A percentile compares a stretch with the other conserved stretches of the same genome.
Evolutionary conservation across 1,140 invertebrate genomes (phyloP).

Genomic region (Onthophagus taurus): DNA sequence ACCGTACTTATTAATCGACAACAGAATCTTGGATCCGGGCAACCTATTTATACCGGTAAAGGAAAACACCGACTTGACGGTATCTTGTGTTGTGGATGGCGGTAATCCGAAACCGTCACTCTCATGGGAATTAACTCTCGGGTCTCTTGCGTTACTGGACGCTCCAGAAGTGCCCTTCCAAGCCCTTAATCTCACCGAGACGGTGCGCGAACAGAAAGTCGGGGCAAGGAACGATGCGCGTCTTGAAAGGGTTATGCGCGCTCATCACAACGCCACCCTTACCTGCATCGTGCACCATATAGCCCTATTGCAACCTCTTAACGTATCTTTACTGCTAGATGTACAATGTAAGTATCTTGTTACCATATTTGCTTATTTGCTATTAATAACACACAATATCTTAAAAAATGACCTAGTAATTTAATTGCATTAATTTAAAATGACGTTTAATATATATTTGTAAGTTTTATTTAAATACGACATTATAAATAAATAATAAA

Average conservation of each 20-base stretch:
- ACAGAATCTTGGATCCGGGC: conserved; percentile 65
- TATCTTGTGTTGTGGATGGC: conserved; percentile 75
- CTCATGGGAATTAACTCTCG: conserved; percentile 59
- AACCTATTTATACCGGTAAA: conserved; percentile 75
- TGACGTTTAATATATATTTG: too few relatives aligned
- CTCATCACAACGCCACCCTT: conserved; percentile 66
- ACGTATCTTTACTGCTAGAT: conserved; percentile 64
- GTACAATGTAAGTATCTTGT: conserved; percentile 68
- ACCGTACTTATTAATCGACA: conserved; percentile 71
- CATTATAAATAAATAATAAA: too few relatives aligned
- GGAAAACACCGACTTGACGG: conserved; percentile 66
- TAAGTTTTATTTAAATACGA: too few relatives aligned
- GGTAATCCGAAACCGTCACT: conserved; percentile 67
- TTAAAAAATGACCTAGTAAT: too few relatives aligned
- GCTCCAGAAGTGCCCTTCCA: conserved; percentile 43
- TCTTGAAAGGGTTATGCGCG: conserved; percentile 54
- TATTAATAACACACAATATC: too few relatives aligned
- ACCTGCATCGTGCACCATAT: conserved; percentile 64
- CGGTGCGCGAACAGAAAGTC: conserved; percentile 38
- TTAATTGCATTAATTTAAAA: too few relatives aligned
- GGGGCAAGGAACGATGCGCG: conserved; percentile 52
- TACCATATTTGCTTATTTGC: too few relatives aligned
- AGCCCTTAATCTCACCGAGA: conserved; percentile 35
- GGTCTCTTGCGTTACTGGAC: conserved; percentile 42
- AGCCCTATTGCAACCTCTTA: conserved; percentile 52